A percentile compares a stretch with the other conserved stretches of the same genome.
These are phyloP conservation scores for Metopia argyrocephala DNA, from an alignment of 2,888 invertebrate genomes.

Conservation along the genomic window DNA sequence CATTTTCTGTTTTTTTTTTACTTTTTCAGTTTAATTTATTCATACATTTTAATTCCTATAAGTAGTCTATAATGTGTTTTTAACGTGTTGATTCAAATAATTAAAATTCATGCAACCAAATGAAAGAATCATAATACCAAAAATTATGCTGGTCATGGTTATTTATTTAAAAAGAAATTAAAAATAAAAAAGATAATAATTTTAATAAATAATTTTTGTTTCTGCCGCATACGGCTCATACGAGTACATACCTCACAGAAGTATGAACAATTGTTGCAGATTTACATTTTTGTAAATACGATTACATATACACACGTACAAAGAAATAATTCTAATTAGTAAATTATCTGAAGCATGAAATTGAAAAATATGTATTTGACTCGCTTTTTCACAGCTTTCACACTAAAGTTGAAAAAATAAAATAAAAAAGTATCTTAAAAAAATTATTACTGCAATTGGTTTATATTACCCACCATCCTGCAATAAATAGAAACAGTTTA, in stretches of 20 bases:
- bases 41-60: too few species aligned
- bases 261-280: background rate
- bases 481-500: too few species aligned
- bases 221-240: background rate
- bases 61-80: too few species aligned
- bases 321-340: slow-evolving; percentile 75
- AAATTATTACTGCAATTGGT: too few species aligned
- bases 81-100: slow-evolving; percentile 21
- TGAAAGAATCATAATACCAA: slow-evolving; percentile 14
- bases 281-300: background rate
- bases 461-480: too few species aligned
- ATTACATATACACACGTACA: background rate
- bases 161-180: background rate
- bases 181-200: background rate
- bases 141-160: slow-evolving; percentile 46
- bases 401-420: too few species aligned
- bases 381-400: background rate
- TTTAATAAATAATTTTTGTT: background rate
- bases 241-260: background rate
- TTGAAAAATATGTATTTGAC: slow-evolving; percentile 70
- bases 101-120: background rate
- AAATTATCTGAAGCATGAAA: slow-evolving; percentile 76
- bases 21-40: too few species aligned
- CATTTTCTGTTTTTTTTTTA: too few species aligned
- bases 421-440: too few species aligned